Evolutionary conservation across 2,113 vertebrate genomes (phyloP).

Genomic region (Bubo scandiacus): DNA sequence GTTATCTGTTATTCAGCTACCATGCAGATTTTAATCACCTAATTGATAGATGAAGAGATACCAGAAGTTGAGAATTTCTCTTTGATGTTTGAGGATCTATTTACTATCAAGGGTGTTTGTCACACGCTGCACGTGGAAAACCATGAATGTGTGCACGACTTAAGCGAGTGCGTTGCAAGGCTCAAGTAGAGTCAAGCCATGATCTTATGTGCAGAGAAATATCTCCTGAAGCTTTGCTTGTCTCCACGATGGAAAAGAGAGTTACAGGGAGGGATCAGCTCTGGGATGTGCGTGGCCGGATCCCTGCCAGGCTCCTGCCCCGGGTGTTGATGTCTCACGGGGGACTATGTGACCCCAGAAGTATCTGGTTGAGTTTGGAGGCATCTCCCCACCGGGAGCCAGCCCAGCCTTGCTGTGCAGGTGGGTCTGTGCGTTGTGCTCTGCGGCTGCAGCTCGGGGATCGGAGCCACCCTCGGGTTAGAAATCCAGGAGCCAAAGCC

Average conservation of each 20-base stretch:
- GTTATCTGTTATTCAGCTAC: not conserved
- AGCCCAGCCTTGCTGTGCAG: no score
- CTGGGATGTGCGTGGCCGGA: not conserved
- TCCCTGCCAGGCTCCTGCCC: not conserved
- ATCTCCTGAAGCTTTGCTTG: not conserved
- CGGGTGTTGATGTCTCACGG: fast-evolving
- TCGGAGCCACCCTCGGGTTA: not conserved
- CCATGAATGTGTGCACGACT: fast-evolving
- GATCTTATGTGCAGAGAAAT: fast-evolving
- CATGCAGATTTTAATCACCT: slow-evolving; percentile 55
- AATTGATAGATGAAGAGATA: not conserved
- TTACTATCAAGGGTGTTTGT: fast-evolving
- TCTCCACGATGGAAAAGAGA: fast-evolving
- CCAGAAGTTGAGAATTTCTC: not conserved
- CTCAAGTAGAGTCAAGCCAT: not conserved
- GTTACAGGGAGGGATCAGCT: fast-evolving
- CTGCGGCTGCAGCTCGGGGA: not conserved
- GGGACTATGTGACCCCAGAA: not conserved
- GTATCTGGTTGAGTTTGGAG: not conserved
- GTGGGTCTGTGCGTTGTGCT: not conserved
- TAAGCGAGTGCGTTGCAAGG: fast-evolving
- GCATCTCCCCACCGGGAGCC: not conserved
- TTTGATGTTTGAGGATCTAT: not conserved
- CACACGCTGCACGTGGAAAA: not conserved
- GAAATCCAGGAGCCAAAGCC: not conserved